Evolutionary conservation across 2,113 vertebrate genomes (phyloP).

Genomic region (Toxotes chatareus): DNA sequence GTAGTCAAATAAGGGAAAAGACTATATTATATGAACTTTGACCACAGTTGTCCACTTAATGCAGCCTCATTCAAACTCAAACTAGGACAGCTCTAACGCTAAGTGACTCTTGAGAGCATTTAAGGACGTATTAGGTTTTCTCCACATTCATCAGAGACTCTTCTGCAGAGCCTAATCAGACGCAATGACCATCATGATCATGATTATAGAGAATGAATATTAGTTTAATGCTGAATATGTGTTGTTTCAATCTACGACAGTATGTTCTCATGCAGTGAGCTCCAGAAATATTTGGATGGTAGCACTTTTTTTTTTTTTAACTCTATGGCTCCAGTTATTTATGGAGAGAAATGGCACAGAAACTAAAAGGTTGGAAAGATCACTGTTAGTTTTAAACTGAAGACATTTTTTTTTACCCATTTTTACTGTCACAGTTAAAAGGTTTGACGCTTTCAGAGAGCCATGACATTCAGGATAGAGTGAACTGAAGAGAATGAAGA

Average conservation of each 20-base stretch:
- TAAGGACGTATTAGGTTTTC: constrained; percentile 35
- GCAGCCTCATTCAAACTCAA: constrained; percentile 15
- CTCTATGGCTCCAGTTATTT: constrained; percentile 11
- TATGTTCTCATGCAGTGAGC: constrained; percentile 54
- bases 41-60: constrained; percentile 29
- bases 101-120: constrained; percentile 40
- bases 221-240: constrained; percentile 49
- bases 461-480: background rate
- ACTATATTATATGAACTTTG: constrained; percentile 34
- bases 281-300: constrained; percentile 50
- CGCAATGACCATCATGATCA: constrained; percentile 25
- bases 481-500: background rate
- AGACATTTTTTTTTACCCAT: background rate
- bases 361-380: constrained; percentile 3
- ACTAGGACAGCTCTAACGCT: constrained; percentile 6
- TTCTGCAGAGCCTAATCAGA: constrained; percentile 39
- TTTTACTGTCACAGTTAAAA: background rate
- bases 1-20: constrained; percentile 66
- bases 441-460: constrained; percentile 1
- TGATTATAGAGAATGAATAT: constrained; percentile 29
- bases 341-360: constrained; percentile 40
- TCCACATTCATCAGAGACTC: constrained; percentile 46
- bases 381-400: constrained; percentile 23
- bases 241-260: constrained; percentile 46
- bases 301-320: constrained; percentile 48